Evolutionary conservation across 2,113 vertebrate species (phyloP).

Genomic region (Tragelaphus imberbis): DNA sequence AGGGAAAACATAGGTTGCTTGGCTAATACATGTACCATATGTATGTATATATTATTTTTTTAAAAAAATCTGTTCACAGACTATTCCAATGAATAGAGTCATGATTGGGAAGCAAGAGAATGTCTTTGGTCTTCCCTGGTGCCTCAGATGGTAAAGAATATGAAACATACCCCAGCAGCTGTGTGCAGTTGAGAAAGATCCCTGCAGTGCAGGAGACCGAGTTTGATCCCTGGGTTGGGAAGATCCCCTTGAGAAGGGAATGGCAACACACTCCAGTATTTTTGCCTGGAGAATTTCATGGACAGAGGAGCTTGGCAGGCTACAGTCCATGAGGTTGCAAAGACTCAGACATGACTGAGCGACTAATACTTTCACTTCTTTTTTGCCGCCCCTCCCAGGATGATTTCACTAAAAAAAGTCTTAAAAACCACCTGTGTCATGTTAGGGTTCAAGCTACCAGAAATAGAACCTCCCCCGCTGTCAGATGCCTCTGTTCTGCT

Average conservation of each 20-base stretch:
- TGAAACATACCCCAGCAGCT: neutral
- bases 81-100: neutral
- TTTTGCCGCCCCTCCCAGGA: accelerated
- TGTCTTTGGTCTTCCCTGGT: neutral
- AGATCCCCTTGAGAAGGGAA: neutral
- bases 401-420: neutral
- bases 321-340: neutral
- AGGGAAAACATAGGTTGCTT: neutral
- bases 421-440: neutral
- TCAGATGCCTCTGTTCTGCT: neutral
- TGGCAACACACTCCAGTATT: neutral
- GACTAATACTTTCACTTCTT: neutral
- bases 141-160: neutral
- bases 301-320: neutral
- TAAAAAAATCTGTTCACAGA: too few species aligned
- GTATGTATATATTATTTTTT: neutral
- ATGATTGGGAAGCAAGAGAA: neutral
- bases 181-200: neutral
- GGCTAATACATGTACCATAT: neutral
- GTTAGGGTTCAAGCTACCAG: neutral
- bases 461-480: neutral
- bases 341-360: neutral
- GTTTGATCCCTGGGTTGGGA: neutral
- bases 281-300: neutral
- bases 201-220: neutral